These are phyloP conservation scores for Linurgus olivaceus DNA, from an alignment of 2,797 vertebrate genomes.

Conservation along the genomic window DNA sequence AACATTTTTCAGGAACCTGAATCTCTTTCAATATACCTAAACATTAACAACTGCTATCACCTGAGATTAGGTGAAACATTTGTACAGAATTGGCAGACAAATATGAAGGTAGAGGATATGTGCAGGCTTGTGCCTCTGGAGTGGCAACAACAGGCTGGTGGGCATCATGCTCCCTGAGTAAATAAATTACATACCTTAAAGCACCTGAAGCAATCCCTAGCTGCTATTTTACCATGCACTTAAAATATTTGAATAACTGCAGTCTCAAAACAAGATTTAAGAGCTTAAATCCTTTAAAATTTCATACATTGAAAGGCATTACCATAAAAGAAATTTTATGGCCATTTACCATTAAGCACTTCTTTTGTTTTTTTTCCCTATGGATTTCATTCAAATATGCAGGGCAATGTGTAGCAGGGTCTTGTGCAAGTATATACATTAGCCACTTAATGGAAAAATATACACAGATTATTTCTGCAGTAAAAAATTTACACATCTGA, in stretches of 20 bases:
- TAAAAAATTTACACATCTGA: neutral
- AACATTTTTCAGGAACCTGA: neutral
- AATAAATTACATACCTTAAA: neutral
- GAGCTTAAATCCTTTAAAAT: neutral
- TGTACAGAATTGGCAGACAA: neutral
- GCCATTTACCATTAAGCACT: neutral
- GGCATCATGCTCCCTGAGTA: neutral
- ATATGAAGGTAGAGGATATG: neutral
- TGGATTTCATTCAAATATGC: neutral
- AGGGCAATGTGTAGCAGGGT: neutral
- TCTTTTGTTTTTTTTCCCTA: neutral
- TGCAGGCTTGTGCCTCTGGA: neutral
- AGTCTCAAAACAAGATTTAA: neutral
- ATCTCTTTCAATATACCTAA: neutral
- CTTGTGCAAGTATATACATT: neutral
- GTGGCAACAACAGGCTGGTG: neutral
- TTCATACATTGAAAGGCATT: neutral
- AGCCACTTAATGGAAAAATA: neutral
- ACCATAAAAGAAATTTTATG: neutral
- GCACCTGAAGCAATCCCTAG: neutral
- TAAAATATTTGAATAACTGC: neutral
- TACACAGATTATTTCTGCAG: neutral
- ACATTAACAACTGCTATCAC: fast-evolving
- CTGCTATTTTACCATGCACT: neutral
- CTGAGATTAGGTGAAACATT: neutral